These are phyloP conservation scores for Ditylenchus dipsaci DNA, from an alignment of 1,140 invertebrate genomes.

Conservation along the genomic window DNA sequence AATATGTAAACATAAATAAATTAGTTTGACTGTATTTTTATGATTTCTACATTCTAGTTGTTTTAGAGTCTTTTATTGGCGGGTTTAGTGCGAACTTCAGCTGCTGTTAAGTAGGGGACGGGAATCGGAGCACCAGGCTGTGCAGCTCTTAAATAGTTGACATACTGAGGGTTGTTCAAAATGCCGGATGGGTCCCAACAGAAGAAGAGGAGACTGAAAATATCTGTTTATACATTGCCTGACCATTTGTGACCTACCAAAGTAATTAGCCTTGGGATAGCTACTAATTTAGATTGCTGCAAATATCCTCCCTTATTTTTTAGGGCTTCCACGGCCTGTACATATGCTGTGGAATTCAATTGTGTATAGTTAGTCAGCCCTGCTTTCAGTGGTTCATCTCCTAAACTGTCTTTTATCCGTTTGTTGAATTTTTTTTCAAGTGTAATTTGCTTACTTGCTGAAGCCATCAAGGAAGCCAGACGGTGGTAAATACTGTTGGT, in stretches of 20 bases:
- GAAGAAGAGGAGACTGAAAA: background rate
- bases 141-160: conserved; percentile 1
- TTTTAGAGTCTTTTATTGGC: no score
- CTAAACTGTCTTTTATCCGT: background rate
- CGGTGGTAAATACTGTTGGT: background rate
- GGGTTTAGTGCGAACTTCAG: background rate
- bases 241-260: background rate
- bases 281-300: no score
- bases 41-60: no score
- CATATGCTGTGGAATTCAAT: background rate
- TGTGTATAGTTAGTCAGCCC: background rate
- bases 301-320: no score
- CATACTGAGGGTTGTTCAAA: background rate
- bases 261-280: background rate
- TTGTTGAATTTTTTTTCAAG: background rate
- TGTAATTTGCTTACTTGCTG: background rate
- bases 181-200: background rate
- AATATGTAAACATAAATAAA: no score
- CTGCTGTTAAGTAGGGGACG: background rate
- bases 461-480: background rate
- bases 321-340: no score
- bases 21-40: no score
- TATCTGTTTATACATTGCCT: background rate
- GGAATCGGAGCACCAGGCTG: conserved; percentile 4
- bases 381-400: background rate